Percentiles rank a stretch among this genome's conserved stretches.
Conservation (phyloP, 2,113 vertebrate species). For the Thomomys bottae region DNA sequence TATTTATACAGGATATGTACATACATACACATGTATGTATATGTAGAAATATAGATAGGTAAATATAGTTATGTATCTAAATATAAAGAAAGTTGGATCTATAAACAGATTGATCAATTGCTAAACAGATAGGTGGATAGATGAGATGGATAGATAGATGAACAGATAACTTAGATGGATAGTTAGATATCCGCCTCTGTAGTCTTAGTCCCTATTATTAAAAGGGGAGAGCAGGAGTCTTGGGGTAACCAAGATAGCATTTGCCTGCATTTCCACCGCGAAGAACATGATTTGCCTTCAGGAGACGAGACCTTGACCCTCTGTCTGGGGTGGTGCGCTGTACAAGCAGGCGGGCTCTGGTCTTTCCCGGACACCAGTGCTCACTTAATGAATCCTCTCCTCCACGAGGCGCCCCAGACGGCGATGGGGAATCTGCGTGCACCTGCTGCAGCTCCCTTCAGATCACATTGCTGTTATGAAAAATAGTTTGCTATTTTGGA, state of each 20-base stretch:
- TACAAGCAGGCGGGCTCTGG: slow-evolving; percentile 81
- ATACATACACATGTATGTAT: background rate
- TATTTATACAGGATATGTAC: background rate
- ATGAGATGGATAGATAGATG: background rate
- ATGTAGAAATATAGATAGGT: too few species aligned
- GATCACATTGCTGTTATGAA: slow-evolving; percentile 98
- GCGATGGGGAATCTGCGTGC: slow-evolving; percentile 91
- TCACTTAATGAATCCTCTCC: slow-evolving; percentile 92
- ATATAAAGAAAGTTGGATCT: background rate
- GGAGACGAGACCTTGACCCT: slow-evolving; percentile 73
- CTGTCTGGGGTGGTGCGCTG: slow-evolving; percentile 63
- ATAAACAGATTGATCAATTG: too few species aligned
- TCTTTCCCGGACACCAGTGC: slow-evolving; percentile 82
- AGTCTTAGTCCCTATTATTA: slow-evolving; percentile 45
- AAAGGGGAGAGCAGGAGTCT: background rate
- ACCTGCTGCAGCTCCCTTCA: slow-evolving; percentile 95
- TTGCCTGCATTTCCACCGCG: background rate
- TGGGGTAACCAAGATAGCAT: rapidly evolving
- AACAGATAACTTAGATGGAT: too few species aligned
- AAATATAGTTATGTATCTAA: background rate
- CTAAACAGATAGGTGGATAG: background rate
- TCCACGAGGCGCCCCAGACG: slow-evolving; percentile 80
- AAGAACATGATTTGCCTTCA: slow-evolving; percentile 39
- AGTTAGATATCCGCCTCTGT: slow-evolving; percentile 1
- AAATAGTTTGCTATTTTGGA: slow-evolving; percentile 99